phyloP scores from a whole-genome alignment of 2,888 invertebrate species.

The Chymomyza caudatula region DNA sequence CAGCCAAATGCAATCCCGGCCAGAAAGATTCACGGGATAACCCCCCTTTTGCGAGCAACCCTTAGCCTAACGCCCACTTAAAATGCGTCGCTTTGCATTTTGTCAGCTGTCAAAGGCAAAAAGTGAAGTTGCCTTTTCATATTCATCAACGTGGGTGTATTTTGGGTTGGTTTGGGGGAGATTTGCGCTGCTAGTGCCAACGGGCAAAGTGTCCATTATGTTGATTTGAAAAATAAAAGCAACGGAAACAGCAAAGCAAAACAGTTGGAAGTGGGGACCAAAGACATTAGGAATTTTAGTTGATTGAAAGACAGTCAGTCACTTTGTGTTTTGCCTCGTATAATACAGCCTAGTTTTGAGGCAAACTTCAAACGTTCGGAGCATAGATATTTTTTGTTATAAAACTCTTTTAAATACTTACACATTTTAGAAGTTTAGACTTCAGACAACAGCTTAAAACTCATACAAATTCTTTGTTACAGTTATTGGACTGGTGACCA shows the following conservation, averaged over 20 bases:
- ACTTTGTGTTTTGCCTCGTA: background rate
- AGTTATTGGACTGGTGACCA: background rate
- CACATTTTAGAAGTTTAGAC: too few species aligned
- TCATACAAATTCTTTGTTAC: background rate
- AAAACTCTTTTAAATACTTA: too few species aligned
- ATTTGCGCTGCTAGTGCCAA: constrained; percentile 33
- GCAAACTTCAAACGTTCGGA: background rate
- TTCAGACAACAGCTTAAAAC: background rate
- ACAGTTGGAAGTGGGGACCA: background rate
- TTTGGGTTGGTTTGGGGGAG: background rate
- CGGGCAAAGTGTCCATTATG: constrained; percentile 73
- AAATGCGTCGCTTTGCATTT: constrained; percentile 65
- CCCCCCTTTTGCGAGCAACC: constrained; percentile 3
- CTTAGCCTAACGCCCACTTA: constrained; percentile 29
- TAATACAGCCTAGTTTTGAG: constrained; percentile 25
- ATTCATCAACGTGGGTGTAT: background rate
- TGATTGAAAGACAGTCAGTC: constrained; percentile 65
- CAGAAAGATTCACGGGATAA: too few species aligned
- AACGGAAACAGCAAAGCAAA: constrained; percentile 37
- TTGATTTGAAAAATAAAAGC: constrained; percentile 71
- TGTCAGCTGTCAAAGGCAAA: constrained; percentile 66
- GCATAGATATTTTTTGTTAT: background rate
- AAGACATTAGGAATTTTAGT: constrained; percentile 41
- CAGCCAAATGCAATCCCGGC: constrained; percentile 5
- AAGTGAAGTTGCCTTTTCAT: constrained; percentile 51